phyloP scores from a whole-genome alignment of 1,140 invertebrate genomes.

The Zophobas atratus region DNA sequence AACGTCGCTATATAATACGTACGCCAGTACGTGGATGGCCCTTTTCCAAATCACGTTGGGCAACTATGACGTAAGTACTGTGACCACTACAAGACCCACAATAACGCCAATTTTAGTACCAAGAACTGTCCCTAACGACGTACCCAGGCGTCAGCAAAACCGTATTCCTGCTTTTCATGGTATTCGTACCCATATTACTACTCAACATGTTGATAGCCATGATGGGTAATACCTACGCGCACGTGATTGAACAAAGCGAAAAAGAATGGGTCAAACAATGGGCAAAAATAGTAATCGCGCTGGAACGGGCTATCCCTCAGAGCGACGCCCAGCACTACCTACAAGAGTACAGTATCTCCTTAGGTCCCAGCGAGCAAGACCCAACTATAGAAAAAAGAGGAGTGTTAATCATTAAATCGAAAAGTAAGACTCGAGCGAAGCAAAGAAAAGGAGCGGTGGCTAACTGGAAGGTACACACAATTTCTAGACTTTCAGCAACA shows the following conservation, averaged over 20 bases:
- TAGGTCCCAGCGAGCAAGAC: conserved; percentile 83
- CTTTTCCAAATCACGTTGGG: conserved; percentile 98
- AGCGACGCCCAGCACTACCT: conserved; percentile 91
- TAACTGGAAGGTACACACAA: conserved; percentile 92
- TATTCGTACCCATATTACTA: conserved; percentile 95
- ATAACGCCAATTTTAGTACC: conserved; percentile 81
- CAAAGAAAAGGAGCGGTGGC: conserved; percentile 96
- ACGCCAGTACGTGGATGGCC: conserved; percentile 96
- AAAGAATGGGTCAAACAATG: conserved; percentile 99
- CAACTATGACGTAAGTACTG: conserved; percentile 91
- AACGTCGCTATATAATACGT: conserved; percentile 85
- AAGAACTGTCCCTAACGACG: conserved; percentile 88
- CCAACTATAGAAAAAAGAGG: conserved; percentile 88
- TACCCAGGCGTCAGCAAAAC: conserved; percentile 94
- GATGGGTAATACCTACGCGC: conserved; percentile 99
- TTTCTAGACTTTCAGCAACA: background rate
- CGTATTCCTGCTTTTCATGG: conserved; percentile 97
- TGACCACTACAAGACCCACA: conserved; percentile 8
- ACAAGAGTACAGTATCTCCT: conserved; percentile 94
- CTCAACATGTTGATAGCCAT: conserved; percentile 99
- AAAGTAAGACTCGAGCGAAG: conserved; percentile 95
- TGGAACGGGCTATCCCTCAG: conserved; percentile 93
- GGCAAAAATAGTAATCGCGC: conserved; percentile 97
- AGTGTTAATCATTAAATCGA: conserved; percentile 98
- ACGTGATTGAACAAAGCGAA: conserved; percentile 97